Evolutionary conservation across 1,140 invertebrate genomes (phyloP).

Genomic region (Ctenoplectra terminalis): DNA sequence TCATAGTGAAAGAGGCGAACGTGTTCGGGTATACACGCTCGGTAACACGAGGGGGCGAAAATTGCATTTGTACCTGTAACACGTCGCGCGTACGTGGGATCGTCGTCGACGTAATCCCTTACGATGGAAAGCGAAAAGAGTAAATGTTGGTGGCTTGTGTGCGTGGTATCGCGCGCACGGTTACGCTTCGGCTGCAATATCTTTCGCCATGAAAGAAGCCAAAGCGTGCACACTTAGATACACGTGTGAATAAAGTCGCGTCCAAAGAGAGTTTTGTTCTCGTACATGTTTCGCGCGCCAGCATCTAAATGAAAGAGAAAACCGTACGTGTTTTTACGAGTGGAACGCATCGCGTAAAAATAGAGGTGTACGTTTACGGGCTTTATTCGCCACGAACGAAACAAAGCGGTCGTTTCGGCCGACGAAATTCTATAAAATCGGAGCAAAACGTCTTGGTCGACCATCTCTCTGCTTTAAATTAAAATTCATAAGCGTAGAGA

Average conservation of each 20-base stretch:
- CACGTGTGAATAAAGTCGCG: not conserved
- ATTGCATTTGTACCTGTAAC: not conserved
- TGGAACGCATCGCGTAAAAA: slow-evolving; percentile 9
- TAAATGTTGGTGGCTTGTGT: no score
- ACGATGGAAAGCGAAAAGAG: not conserved
- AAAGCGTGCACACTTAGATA: not conserved
- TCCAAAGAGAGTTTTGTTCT: not conserved
- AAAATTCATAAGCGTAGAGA: no score
- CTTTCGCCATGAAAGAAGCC: not conserved
- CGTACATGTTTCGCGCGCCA: not conserved
- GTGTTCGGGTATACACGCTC: not conserved
- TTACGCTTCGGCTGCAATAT: not conserved
- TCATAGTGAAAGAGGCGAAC: not conserved
- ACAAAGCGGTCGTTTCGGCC: not conserved
- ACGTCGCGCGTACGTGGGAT: not conserved
- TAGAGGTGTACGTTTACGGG: not conserved
- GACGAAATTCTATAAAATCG: no score
- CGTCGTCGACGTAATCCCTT: slow-evolving; percentile 1
- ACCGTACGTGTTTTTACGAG: not conserved
- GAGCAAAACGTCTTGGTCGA: not conserved
- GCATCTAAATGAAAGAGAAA: not conserved
- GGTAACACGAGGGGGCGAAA: not conserved
- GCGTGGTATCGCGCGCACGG: no score
- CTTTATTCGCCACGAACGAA: not conserved
- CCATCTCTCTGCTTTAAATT: no score